Conservation (phyloP, 2,797 vertebrate species). For the Halcyon smyrnensis region DNA sequence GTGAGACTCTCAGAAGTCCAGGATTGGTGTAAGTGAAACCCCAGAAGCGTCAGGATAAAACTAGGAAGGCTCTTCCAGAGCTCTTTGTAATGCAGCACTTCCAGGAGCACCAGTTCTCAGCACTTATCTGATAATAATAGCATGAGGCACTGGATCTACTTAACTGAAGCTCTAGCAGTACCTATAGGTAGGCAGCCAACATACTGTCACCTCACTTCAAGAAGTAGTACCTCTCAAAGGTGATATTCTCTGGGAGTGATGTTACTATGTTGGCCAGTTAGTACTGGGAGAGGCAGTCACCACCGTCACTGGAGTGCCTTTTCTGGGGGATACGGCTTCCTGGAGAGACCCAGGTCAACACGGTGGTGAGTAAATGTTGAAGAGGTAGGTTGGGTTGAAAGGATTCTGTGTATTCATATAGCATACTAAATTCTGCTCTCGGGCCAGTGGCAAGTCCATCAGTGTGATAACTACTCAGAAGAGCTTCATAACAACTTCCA, state of each 20-base stretch:
- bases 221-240: conserved; percentile 56
- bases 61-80: conserved; percentile 16
- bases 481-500: conserved; percentile 6
- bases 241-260: conserved; percentile 65
- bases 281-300: conserved; percentile 41
- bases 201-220: conserved; percentile 69
- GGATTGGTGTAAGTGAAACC: not conserved
- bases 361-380: conserved; percentile 73
- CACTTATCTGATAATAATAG: not conserved
- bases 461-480: not conserved
- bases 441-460: not conserved
- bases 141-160: conserved; percentile 23
- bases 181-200: conserved; percentile 57
- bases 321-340: conserved; percentile 67
- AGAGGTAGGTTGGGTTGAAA: conserved; percentile 75
- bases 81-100: conserved; percentile 33
- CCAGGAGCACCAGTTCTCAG: conserved; percentile 11
- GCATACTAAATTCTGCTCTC: conserved; percentile 42
- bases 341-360: conserved; percentile 68
- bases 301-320: conserved; percentile 65
- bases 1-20: not conserved
- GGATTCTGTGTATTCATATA: conserved; percentile 51
- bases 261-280: conserved; percentile 66
- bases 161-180: conserved; percentile 17
- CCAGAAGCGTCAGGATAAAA: conserved; percentile 8